Evolutionary conservation across 2,113 vertebrate species (phyloP).

Genomic region (Propithecus coquereli): DNA sequence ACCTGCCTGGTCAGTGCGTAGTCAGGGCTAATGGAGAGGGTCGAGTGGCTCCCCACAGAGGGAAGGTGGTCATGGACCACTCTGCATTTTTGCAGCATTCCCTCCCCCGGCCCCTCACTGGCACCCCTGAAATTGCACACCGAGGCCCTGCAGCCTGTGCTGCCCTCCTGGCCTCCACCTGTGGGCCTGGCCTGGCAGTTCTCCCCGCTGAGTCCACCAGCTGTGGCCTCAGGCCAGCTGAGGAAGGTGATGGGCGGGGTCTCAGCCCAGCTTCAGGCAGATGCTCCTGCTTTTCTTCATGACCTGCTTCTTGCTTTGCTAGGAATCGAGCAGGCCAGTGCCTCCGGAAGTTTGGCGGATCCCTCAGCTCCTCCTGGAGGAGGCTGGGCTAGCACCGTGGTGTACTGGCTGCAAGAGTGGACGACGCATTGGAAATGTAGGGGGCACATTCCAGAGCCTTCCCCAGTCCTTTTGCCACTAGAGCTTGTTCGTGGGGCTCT

Average conservation of each 20-base stretch:
- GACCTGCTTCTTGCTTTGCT: neutral
- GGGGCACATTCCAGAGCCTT: neutral
- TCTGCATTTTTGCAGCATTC: neutral
- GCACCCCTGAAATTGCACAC: neutral
- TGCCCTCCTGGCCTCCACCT: neutral
- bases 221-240: neutral
- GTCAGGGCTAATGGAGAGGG: neutral
- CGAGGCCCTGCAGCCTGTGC: fast-evolving
- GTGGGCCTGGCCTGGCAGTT: neutral
- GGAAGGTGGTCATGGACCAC: neutral
- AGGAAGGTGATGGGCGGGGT: neutral
- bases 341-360: neutral
- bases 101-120: neutral
- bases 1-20: neutral
- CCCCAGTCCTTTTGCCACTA: neutral
- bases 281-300: neutral
- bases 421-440: fast-evolving
- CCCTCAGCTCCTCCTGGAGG: neutral
- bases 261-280: neutral
- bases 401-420: neutral
- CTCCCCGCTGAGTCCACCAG: neutral
- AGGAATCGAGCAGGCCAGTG: neutral
- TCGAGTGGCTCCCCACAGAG: neutral
- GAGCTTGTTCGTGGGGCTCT: neutral
- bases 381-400: fast-evolving